These are phyloP conservation scores for Batillaria attramentaria DNA, from an alignment of 1,140 invertebrate species.

Conservation along the genomic window DNA sequence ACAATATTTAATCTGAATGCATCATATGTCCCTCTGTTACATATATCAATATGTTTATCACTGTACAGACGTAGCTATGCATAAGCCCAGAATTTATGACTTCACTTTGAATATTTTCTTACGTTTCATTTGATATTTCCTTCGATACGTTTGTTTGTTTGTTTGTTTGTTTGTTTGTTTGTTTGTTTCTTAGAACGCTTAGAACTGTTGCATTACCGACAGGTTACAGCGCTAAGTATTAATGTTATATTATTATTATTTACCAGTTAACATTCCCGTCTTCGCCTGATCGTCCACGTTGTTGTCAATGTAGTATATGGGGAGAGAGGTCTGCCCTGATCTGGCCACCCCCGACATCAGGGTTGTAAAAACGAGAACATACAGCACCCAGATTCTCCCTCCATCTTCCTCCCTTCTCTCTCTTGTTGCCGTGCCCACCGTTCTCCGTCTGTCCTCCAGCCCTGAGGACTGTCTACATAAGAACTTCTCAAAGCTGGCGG, in stretches of 20 bases:
- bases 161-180: not conserved
- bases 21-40: not conserved
- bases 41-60: no score
- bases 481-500: not conserved
- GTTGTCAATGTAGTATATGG: slow-evolving; percentile 1
- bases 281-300: not conserved
- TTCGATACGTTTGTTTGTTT: no score
- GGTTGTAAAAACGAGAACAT: not conserved
- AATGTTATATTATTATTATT: not conserved
- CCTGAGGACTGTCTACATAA: not conserved
- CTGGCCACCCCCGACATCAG: not conserved
- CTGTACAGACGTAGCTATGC: no score
- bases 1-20: not conserved
- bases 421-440: no score
- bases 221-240: not conserved
- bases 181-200: not conserved
- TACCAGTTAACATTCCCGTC: not conserved
- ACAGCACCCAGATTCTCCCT: slow-evolving; percentile 1
- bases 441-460: not conserved
- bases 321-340: slow-evolving; percentile 1
- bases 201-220: not conserved
- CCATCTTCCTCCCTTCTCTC: not conserved
- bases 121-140: not conserved
- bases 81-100: not conserved
- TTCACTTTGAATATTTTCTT: not conserved